phyloP scores from a whole-genome alignment of 2,113 vertebrate genomes.

The Pseudorasbora parva region DNA sequence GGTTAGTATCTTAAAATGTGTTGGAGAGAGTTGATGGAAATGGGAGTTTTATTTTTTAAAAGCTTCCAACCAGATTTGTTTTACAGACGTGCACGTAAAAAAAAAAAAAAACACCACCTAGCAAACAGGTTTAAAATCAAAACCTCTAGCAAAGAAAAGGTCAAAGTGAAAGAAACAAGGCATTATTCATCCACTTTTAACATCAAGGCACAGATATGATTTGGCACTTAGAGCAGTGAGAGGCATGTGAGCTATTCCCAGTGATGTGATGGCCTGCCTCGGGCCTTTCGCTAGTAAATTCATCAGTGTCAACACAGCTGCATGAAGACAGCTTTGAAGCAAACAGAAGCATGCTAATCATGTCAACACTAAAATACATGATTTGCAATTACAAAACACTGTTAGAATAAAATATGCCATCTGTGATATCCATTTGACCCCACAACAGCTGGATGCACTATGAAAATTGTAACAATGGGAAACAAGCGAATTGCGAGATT shows the following conservation, averaged over 20 bases:
- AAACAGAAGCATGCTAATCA: slow-evolving; percentile 62
- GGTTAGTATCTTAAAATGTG: background rate
- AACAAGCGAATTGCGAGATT: too few relatives aligned
- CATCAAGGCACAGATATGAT: slow-evolving; percentile 41
- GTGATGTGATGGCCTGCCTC: slow-evolving; percentile 70
- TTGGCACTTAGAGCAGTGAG: slow-evolving; percentile 42
- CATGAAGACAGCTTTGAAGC: slow-evolving; percentile 58
- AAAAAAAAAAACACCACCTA: background rate
- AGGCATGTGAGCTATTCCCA: slow-evolving; percentile 63
- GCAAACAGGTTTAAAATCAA: background rate
- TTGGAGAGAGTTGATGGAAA: background rate
- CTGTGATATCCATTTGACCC: slow-evolving; percentile 29
- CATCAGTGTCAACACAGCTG: slow-evolving; percentile 72
- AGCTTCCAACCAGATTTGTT: background rate
- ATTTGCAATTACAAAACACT: slow-evolving; percentile 48
- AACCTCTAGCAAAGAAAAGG: background rate
- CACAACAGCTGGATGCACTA: background rate
- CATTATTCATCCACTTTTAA: slow-evolving; percentile 42
- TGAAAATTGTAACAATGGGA: background rate
- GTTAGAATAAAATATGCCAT: slow-evolving; percentile 29
- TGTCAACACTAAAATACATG: slow-evolving; percentile 59
- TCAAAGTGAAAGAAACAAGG: slow-evolving; percentile 45
- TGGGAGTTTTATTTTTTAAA: background rate
- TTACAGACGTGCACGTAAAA: background rate
- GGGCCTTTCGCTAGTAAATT: slow-evolving; percentile 67